A percentile compares a stretch with the other conserved stretches of the same genome.
phyloP scores from a whole-genome alignment of 1,140 invertebrate species.

The Apolygus lucorum region DNA sequence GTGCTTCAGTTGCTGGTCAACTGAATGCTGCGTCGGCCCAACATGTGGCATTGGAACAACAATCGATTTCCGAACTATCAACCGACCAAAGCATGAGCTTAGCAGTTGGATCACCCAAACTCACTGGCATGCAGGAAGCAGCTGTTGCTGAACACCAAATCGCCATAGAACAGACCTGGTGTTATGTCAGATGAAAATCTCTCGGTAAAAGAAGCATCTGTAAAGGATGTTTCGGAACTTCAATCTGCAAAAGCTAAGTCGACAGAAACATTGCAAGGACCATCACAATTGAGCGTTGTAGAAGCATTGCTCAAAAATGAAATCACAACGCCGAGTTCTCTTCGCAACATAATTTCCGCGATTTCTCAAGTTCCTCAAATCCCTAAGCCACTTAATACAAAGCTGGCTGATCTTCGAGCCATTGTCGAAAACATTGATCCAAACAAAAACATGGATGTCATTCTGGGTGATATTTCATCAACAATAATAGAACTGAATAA shows the following conservation, averaged over 20 bases:
- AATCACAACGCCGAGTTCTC: not conserved
- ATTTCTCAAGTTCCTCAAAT: not conserved
- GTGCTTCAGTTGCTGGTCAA: not conserved
- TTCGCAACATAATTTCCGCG: not conserved
- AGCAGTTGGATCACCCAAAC: not conserved
- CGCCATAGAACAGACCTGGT: not conserved
- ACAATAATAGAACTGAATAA: not conserved
- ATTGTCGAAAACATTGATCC: not conserved
- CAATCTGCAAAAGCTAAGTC: not conserved
- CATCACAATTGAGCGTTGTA: not conserved
- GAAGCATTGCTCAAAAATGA: not conserved
- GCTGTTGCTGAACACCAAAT: not conserved
- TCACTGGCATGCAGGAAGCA: not conserved
- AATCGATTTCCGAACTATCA: not conserved
- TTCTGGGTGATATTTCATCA: not conserved
- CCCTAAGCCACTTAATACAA: not conserved
- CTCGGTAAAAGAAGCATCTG: not conserved
- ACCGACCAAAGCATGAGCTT: not conserved
- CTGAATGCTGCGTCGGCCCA: too few species aligned
- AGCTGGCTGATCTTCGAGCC: not conserved
- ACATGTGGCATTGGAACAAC: too few species aligned
- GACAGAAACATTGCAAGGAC: not conserved
- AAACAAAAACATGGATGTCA: not conserved
- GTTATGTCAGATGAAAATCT: not conserved
- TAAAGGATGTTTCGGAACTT: conserved; percentile 6